A percentile compares a stretch with the other conserved stretches of the same genome.
phyloP scores from a whole-genome alignment of 2,113 vertebrate genomes.

The Psilopogon haemacephalus region DNA sequence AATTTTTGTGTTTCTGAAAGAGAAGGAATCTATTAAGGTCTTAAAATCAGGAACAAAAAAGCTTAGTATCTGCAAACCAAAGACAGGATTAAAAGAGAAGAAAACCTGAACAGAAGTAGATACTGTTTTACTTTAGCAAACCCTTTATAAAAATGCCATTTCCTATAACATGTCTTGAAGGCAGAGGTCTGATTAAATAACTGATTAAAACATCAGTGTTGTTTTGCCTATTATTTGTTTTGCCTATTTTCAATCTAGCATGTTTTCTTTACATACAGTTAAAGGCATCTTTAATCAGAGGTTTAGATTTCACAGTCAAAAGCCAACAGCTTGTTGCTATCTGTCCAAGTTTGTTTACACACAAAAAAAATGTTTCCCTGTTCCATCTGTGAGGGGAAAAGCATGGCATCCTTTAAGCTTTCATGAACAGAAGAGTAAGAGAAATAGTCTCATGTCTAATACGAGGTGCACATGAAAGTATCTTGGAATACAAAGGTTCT shows the following conservation, averaged over 20 bases:
- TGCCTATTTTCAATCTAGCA: not conserved
- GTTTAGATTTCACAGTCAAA: not conserved
- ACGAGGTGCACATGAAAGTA: fast-evolving
- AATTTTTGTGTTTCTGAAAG: not conserved
- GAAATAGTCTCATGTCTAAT: not conserved
- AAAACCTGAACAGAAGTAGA: fast-evolving
- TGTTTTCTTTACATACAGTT: not conserved
- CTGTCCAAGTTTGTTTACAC: not conserved
- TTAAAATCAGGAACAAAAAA: not conserved
- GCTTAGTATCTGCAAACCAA: not conserved
- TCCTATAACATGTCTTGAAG: not conserved
- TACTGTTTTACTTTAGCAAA: not conserved
- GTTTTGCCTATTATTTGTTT: not conserved
- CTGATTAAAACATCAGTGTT: not conserved
- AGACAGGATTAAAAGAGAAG: not conserved
- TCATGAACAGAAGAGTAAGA: not conserved
- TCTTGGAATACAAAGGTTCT: not conserved
- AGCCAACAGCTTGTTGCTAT: not conserved
- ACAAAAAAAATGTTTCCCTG: not conserved
- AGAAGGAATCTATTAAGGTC: not conserved
- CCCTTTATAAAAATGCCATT: not conserved
- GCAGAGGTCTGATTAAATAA: not conserved
- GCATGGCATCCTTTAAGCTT: not conserved
- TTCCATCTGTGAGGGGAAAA: not conserved
- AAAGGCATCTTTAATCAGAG: not conserved